A percentile compares a stretch with the other conserved stretches of the same genome.
These are phyloP conservation scores for Rhinoraja longicauda DNA, from an alignment of 2,797 vertebrate genomes.

Conservation along the genomic window DNA sequence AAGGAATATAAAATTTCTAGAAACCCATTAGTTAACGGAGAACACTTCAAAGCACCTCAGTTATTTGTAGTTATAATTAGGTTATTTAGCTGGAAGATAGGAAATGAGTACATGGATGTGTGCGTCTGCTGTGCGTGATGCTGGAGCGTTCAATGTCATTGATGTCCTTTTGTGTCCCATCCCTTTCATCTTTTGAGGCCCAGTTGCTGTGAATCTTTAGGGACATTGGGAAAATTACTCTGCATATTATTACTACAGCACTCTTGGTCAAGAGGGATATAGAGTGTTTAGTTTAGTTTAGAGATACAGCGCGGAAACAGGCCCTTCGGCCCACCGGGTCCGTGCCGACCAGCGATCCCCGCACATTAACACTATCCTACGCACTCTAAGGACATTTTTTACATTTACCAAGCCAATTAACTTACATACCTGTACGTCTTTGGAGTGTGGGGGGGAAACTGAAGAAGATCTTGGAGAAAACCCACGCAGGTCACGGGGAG, in stretches of 20 bases:
- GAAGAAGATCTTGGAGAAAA: too few relatives aligned
- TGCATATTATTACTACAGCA: background rate
- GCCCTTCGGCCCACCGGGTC: too few relatives aligned
- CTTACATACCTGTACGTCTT: too few relatives aligned
- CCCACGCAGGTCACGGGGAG: too few relatives aligned
- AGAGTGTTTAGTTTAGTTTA: too few relatives aligned
- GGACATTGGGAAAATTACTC: background rate
- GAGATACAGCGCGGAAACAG: too few relatives aligned
- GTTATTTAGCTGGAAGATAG: background rate
- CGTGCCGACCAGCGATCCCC: too few relatives aligned
- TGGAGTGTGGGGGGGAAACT: too few relatives aligned
- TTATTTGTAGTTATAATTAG: background rate
- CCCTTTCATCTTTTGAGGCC: background rate
- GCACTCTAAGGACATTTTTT: too few relatives aligned
- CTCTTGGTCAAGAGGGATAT: background rate
- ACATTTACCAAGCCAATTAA: too few relatives aligned
- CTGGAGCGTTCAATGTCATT: background rate
- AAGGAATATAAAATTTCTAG: background rate
- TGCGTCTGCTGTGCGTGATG: background rate
- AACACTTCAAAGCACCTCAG: background rate
- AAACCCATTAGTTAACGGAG: background rate
- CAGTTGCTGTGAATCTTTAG: background rate
- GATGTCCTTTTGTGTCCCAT: background rate
- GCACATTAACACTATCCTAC: too few relatives aligned
- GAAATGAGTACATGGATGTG: background rate